Evolutionary conservation across 1,140 invertebrate species (phyloP), one percentile per base, ranked within the genome.

Genomic region (Ctenoplectra terminalis): DNA sequence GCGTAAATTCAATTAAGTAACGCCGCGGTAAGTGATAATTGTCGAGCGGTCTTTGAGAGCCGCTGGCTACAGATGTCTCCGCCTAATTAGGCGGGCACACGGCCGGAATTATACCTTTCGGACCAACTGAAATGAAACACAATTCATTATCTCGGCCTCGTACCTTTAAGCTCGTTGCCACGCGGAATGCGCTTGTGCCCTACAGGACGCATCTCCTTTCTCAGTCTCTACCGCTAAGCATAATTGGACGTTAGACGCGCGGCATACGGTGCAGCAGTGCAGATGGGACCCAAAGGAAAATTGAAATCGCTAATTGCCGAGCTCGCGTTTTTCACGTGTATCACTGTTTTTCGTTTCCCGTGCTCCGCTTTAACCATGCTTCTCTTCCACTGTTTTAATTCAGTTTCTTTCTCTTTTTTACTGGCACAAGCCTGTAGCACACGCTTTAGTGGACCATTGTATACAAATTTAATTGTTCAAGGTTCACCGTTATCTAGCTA

Each of bases 1-100:
- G 48, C 40, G 75, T 67, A 80, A 85, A 74, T 67, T 66, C 37
- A 75, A 78, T 66, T 61, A 73, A 71, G n/a, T 31, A 69, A 61
- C 40, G 56, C 26, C 40, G 61, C 54, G 29, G 64, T n/a, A 58
- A 79, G 76, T 71, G 69, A 63, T 79, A 72, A 79, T 72, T 31
- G 69, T 17, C 40, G 17, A 7, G 72, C 46, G 48, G 5, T 48
- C 80, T 87, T 83, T 88, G 89, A 92, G 90, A 92, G 84, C 84
- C 91, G 43, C 91, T 88, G 87, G 81, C 83, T 87, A 92, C 92
- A 93, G 91, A 93, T 93, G 92, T 92, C 92, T 89, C 90, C 88
- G 88, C 81, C 91, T 93, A 93, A 93, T 93, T 93, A 93, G 89
- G 79, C 86, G 85, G 84, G 43, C 82, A 82, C 76, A 63, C 85